A percentile compares a stretch with the other conserved stretches of the same genome.
Evolutionary conservation across 2,113 vertebrate species (phyloP).

Genomic region (Porphyrio hochstetteri): DNA sequence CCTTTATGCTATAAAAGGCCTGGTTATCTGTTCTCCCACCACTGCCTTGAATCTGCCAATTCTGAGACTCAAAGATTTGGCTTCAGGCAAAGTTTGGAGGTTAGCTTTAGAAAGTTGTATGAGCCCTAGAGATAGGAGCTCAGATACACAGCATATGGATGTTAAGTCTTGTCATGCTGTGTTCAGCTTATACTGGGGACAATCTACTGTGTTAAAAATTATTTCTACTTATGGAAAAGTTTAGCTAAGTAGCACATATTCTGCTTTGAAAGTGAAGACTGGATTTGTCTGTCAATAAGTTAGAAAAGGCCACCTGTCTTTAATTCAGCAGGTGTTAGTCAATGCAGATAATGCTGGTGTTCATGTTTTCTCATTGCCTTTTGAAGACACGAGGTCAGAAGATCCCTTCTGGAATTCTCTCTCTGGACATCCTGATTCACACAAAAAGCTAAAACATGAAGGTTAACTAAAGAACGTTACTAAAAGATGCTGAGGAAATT

Average conservation of each 20-base stretch:
- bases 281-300: not conserved
- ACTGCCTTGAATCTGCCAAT: not conserved
- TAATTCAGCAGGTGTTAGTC: not conserved
- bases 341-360: not conserved
- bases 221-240: not conserved
- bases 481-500: conserved; percentile 29
- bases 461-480: conserved; percentile 39
- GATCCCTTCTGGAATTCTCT: conserved; percentile 35
- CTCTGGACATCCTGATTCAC: not conserved
- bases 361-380: not conserved
- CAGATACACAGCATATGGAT: not conserved
- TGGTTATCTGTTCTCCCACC: not conserved
- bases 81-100: not conserved
- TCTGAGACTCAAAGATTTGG: not conserved
- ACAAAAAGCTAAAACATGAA: conserved; percentile 51
- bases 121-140: not conserved
- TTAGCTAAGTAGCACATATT: not conserved
- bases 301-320: not conserved
- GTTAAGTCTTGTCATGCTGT: not conserved
- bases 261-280: not conserved
- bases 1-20: not conserved
- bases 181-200: not conserved
- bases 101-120: not conserved
- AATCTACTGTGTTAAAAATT: not conserved
- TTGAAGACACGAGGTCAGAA: not conserved